These are phyloP conservation scores for Choristoneura rosaceana DNA, from an alignment of 2,888 invertebrate species.

Conservation along the genomic window DNA sequence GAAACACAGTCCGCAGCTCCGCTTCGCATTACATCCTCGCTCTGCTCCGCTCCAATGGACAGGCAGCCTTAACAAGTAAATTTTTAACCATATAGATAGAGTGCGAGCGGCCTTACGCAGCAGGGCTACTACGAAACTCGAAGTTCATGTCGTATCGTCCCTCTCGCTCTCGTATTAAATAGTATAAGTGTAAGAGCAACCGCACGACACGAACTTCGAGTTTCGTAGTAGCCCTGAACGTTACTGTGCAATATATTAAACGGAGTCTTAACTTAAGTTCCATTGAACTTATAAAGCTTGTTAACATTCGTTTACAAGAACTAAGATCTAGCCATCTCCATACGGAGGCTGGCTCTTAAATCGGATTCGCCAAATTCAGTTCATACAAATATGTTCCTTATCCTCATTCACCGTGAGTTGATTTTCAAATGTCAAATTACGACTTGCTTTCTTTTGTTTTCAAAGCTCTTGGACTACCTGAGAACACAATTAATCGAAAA, in stretches of 20 bases:
- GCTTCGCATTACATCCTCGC: no score
- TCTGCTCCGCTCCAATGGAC: no score
- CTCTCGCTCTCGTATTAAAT: no score
- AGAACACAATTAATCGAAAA: neutral
- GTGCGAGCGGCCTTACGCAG: no score
- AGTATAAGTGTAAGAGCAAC: no score
- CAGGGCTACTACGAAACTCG: no score
- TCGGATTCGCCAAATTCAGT: neutral
- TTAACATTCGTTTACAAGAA: conserved; percentile 23
- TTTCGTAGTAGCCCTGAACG: no score
- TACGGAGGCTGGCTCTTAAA: neutral
- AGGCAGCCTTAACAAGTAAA: no score
- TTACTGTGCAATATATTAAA: conserved; percentile 5
- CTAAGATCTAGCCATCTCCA: conserved; percentile 4
- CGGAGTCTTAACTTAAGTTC: neutral
- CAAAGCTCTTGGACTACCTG: neutral
- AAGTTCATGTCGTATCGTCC: no score
- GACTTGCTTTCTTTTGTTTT: neutral
- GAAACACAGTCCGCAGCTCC: no score
- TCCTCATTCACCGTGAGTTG: neutral
- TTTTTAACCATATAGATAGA: no score
- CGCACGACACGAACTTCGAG: no score
- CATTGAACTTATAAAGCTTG: conserved; percentile 12
- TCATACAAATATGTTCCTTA: neutral
- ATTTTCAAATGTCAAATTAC: neutral